These are phyloP conservation scores for Leptonema lineaticorne DNA, from an alignment of 1,140 invertebrate species.

Conservation along the genomic window DNA sequence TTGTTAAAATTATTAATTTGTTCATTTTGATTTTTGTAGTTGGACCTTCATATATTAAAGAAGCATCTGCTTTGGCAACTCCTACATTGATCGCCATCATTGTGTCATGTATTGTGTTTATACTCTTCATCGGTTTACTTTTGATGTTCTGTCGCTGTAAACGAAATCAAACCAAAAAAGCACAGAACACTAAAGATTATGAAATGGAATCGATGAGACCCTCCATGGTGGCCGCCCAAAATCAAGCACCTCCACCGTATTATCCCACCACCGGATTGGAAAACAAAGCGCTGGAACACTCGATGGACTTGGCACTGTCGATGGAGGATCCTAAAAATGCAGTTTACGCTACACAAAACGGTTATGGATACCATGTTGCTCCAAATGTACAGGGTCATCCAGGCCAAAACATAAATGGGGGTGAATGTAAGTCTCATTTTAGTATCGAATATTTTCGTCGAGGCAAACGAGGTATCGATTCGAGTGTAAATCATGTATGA, in stretches of 20 bases:
- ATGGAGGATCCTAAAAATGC: slow-evolving; percentile 80
- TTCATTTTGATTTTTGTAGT: slow-evolving; percentile 59
- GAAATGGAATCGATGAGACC: slow-evolving; percentile 83
- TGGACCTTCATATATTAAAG: slow-evolving; percentile 75
- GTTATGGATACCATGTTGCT: slow-evolving; percentile 76
- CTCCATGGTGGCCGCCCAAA: slow-evolving; percentile 76
- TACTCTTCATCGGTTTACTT: slow-evolving; percentile 74
- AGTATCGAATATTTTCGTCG: slow-evolving; percentile 10
- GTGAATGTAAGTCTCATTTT: slow-evolving; percentile 65
- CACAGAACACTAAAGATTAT: slow-evolving; percentile 79
- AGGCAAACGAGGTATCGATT: slow-evolving; percentile 10
- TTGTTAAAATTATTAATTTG: slow-evolving; percentile 13
- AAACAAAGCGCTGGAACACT: slow-evolving; percentile 87
- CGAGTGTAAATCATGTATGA: slow-evolving; percentile 17
- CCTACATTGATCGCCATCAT: slow-evolving; percentile 79
- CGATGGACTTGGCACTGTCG: slow-evolving; percentile 76
- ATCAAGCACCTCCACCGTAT: slow-evolving; percentile 81
- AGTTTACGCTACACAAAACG: slow-evolving; percentile 77
- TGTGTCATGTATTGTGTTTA: slow-evolving; percentile 77
- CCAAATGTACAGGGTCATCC: slow-evolving; percentile 55
- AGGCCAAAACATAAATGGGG: slow-evolving; percentile 67
- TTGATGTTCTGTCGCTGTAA: slow-evolving; percentile 86
- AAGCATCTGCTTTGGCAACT: slow-evolving; percentile 72
- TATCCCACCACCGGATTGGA: slow-evolving; percentile 82
- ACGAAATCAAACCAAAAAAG: slow-evolving; percentile 77